Evolutionary conservation across 2,797 vertebrate genomes (phyloP).

Genomic region (Xiphophorus birchmanni): DNA sequence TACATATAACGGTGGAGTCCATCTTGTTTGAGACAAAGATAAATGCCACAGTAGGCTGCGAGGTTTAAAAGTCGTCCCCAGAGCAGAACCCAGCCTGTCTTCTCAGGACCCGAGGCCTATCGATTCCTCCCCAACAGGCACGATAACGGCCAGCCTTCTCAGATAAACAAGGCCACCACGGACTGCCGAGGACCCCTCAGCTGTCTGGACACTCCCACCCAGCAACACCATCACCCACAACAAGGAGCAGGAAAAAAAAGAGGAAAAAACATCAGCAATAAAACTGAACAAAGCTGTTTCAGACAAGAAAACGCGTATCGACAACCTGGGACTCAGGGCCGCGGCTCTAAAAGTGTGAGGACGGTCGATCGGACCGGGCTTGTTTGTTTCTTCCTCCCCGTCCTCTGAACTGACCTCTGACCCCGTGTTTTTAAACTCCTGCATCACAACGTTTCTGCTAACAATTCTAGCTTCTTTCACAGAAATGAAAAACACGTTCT

Average conservation of each 20-base stretch:
- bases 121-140: slow-evolving; percentile 73
- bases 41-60: slow-evolving; percentile 64
- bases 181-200: slow-evolving; percentile 74
- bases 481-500: background rate
- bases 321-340: slow-evolving; percentile 64
- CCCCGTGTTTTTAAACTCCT: slow-evolving; percentile 31
- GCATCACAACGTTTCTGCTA: background rate
- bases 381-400: slow-evolving; percentile 42
- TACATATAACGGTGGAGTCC: slow-evolving; percentile 42
- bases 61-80: slow-evolving; percentile 73
- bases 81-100: slow-evolving; percentile 72
- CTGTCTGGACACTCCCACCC: slow-evolving; percentile 71
- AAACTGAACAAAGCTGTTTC: slow-evolving; percentile 74
- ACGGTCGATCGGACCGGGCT: slow-evolving; percentile 56
- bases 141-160: slow-evolving; percentile 77
- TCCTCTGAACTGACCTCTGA: slow-evolving; percentile 36
- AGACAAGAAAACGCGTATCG: slow-evolving; percentile 74
- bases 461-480: slow-evolving; percentile 2
- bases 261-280: slow-evolving; percentile 68
- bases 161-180: slow-evolving; percentile 80
- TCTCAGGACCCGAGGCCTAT: slow-evolving; percentile 75
- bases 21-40: slow-evolving; percentile 64
- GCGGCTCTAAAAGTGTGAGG: slow-evolving; percentile 67
- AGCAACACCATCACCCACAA: slow-evolving; percentile 40
- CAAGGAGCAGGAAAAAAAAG: slow-evolving; percentile 21